Evolutionary conservation across 2,797 vertebrate species (phyloP).

Genomic region (Argentina silus): DNA sequence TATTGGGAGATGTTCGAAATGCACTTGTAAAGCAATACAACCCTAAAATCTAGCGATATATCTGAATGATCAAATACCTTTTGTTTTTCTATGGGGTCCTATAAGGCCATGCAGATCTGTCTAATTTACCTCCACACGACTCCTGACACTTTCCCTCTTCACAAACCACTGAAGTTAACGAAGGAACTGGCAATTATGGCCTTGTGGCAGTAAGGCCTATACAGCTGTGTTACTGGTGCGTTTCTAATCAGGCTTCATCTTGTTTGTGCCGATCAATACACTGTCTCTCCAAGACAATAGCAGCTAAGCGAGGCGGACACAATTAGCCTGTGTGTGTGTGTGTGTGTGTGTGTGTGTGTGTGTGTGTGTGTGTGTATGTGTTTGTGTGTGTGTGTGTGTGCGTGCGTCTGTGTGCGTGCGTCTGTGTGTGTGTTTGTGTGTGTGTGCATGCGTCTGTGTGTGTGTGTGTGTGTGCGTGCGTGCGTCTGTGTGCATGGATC

Average conservation of each 20-base stretch:
- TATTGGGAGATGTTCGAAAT: not conserved
- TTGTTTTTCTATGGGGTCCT: not conserved
- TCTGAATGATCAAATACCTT: not conserved
- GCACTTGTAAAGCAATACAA: not conserved
- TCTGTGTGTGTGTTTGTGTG: too few relatives aligned
- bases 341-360: too few relatives aligned
- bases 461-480: too few relatives aligned
- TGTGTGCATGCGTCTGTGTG: too few relatives aligned
- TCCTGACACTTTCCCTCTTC: constrained; percentile 5
- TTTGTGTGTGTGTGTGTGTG: too few relatives aligned
- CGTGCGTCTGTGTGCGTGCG: too few relatives aligned
- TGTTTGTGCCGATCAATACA: constrained; percentile 73
- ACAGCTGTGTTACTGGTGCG: constrained; percentile 56
- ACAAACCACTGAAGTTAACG: constrained; percentile 44
- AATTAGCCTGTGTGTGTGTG: constrained; percentile 51
- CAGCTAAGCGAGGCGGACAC: constrained; percentile 60
- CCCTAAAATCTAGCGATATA: not conserved
- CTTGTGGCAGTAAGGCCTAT: constrained; percentile 56
- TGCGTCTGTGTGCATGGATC: too few relatives aligned
- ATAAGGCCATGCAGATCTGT: not conserved
- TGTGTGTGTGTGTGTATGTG: too few relatives aligned
- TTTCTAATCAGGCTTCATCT: constrained; percentile 78
- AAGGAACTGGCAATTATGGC: constrained; percentile 48
- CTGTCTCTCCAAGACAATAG: constrained; percentile 57
- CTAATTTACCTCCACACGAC: not conserved